A percentile compares a stretch with the other conserved stretches of the same genome.
Evolutionary conservation across 2,113 vertebrate species (phyloP).

Genomic region (Isichthys henryi): DNA sequence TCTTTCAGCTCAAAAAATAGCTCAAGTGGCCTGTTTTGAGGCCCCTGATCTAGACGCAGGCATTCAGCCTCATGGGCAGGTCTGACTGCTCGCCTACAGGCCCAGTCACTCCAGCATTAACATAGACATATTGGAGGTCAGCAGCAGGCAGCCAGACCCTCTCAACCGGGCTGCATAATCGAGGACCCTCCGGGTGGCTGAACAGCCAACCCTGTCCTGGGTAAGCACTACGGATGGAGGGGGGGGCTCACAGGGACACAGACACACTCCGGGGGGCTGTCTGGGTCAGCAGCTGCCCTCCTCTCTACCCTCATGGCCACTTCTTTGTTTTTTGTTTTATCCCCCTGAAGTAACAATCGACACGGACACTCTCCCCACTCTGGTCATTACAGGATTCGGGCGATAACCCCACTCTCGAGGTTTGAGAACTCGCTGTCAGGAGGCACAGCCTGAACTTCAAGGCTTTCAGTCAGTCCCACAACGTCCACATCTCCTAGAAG

Average conservation of each 20-base stretch:
- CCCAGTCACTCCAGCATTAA: neutral
- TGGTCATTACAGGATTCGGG: neutral
- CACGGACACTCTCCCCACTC: neutral
- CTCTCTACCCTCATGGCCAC: neutral
- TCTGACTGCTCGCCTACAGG: neutral
- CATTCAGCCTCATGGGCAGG: neutral
- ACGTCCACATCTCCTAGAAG: neutral
- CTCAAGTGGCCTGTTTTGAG: neutral
- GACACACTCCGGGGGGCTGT: neutral
- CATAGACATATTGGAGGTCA: neutral
- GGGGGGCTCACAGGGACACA: neutral
- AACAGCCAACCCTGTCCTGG: neutral
- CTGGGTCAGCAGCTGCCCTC: slow-evolving; percentile 3
- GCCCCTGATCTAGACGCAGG: neutral
- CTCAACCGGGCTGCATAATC: neutral
- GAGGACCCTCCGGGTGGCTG: neutral
- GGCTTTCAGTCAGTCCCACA: neutral
- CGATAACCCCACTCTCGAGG: neutral
- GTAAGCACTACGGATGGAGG: neutral
- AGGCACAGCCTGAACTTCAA: neutral
- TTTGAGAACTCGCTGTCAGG: neutral
- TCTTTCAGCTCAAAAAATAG: neutral
- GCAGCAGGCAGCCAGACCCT: neutral
- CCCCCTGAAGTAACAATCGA: neutral
- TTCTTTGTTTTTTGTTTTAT: neutral